Percentiles rank a stretch among this genome's conserved stretches.
phyloP scores from a whole-genome alignment of 2,888 invertebrate genomes.

The Chrysolina haemoptera region DNA sequence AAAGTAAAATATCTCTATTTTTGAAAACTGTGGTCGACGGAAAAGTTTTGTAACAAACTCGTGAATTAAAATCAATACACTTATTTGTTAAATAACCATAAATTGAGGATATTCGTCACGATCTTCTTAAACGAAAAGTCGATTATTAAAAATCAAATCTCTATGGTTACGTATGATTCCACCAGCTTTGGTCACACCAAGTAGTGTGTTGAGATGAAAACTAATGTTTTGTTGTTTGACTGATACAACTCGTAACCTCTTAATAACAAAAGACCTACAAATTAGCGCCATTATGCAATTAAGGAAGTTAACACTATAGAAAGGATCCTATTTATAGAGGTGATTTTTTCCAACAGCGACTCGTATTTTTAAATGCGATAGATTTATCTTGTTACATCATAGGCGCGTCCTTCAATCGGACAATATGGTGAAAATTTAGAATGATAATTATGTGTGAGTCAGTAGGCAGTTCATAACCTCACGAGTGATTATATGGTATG shows the following conservation, averaged over 20 bases:
- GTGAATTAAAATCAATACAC: no score
- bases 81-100: no score
- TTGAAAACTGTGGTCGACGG: no score
- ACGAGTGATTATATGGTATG: slow-evolving; percentile 26
- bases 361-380: slow-evolving; percentile 11
- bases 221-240: not conserved
- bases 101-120: no score
- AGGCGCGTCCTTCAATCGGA: slow-evolving; percentile 42
- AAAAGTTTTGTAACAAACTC: no score
- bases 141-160: no score
- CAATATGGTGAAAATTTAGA: slow-evolving; percentile 44
- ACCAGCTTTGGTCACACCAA: not conserved
- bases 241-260: slow-evolving; percentile 6
- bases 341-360: slow-evolving; percentile 43
- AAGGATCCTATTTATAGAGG: slow-evolving; percentile 49
- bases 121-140: no score
- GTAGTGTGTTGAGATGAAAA: not conserved
- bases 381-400: slow-evolving; percentile 46
- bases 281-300: slow-evolving; percentile 40
- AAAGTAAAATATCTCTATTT: no score
- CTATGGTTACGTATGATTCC: not conserved
- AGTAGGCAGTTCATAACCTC: slow-evolving; percentile 45
- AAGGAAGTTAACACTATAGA: slow-evolving; percentile 40
- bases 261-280: slow-evolving; percentile 31
- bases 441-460: slow-evolving; percentile 40